Evolutionary conservation across 1,140 invertebrate species (phyloP), one percentile per base, ranked within the genome.

Genomic region (Vollenhovia emeryi): DNA sequence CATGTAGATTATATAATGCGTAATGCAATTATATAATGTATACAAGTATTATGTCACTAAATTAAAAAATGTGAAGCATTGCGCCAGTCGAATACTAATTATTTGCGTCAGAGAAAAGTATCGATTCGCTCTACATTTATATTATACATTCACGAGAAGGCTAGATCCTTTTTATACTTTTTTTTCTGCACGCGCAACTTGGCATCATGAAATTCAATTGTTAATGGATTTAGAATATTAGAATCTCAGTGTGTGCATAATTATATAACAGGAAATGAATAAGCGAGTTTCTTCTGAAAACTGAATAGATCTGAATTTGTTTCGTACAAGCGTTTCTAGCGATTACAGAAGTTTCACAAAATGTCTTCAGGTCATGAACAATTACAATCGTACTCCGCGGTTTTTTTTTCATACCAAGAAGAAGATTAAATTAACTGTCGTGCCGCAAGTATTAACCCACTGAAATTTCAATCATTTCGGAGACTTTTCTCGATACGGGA

Each of bases 401-500:
- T n/a, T n/a, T n/a, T n/a, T 24, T 48, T 64, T 66, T 78, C 15
- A 3, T 24, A 48, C 27, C 15, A n/a, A 13, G 15, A 80, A 30
- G 13, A 50, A 24, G 18, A 50, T 68, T 52, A 4, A 36, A 52
- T 68, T n/a, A 13, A 57, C 9, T 7, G 11, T 18, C 3, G 8
- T 11, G 5, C 27, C 4, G 1, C 24, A 71, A 6, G 6, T 13
- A 59, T 0, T 50, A 0, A 33, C 7, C 21, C n/a, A 69, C 11
- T 33, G 21, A 74, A 86, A 84, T 83, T 83, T 62, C 18, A 27
- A 7, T 69, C 3, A 50, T 79, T 88, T 88, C 43, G 43, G 40
- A 45, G 62, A 27, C 8, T 86, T 40, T 55, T 71, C 43, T 75
- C 33, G 48, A 66, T 68, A 69, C 43, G 85, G 85, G 48, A 87